These are phyloP conservation scores for Anguilla rostrata DNA, from an alignment of 2,113 vertebrate species.

Conservation along the genomic window DNA sequence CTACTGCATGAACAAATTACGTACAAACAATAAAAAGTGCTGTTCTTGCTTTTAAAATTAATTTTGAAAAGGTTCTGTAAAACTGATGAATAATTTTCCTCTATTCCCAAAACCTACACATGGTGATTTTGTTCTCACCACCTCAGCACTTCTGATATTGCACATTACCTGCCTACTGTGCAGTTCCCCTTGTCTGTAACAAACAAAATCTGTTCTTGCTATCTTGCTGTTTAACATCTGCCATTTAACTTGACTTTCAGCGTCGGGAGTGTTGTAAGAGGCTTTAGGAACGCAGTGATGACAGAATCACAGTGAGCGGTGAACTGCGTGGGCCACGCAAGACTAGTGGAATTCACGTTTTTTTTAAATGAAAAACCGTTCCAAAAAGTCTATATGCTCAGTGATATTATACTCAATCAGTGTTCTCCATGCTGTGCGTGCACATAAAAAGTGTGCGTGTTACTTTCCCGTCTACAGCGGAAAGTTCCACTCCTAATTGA, in stretches of 20 bases:
- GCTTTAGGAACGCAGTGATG: not conserved
- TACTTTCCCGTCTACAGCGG: not conserved
- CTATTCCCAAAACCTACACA: not conserved
- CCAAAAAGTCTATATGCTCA: not conserved
- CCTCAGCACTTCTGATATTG: not conserved
- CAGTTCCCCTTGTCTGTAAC: not conserved
- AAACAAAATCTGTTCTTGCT: not conserved
- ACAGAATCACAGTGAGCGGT: not conserved
- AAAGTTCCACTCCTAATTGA: not conserved
- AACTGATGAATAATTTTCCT: not conserved
- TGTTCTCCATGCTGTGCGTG: not conserved
- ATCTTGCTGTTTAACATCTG: not conserved
- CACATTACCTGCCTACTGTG: not conserved
- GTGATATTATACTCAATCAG: not conserved
- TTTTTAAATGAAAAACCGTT: not conserved
- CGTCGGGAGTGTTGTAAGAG: not conserved
- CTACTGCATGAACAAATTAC: not conserved
- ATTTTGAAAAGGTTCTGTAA: not conserved
- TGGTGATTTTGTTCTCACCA: not conserved
- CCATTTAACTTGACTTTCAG: not conserved
- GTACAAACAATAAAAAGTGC: not conserved
- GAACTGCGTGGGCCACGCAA: not conserved
- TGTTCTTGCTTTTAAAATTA: not conserved
- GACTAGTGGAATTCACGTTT: not conserved
- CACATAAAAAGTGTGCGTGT: not conserved